These are phyloP conservation scores for Acropternis orthonyx DNA, from an alignment of 2,797 vertebrate species.

Conservation along the genomic window DNA sequence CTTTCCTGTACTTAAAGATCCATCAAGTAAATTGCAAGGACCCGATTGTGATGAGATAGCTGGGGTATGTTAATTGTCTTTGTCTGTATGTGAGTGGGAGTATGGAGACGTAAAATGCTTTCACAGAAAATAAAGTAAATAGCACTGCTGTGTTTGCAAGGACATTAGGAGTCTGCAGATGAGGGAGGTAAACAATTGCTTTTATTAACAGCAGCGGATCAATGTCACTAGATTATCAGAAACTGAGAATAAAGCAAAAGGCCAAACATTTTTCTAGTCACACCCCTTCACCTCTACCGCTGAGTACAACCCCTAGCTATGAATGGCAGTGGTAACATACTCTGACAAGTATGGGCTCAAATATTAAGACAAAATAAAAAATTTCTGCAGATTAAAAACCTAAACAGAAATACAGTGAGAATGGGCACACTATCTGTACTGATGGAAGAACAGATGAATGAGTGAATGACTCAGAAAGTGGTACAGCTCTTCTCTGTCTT, in stretches of 20 bases:
- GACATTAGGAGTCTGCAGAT: background rate
- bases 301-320: background rate
- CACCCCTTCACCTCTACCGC: background rate
- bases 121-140: slow-evolving; percentile 9
- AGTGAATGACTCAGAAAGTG: background rate
- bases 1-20: background rate
- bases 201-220: slow-evolving; percentile 49
- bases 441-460: background rate
- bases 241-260: background rate
- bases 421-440: background rate
- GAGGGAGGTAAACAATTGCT: slow-evolving; percentile 7
- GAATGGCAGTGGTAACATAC: background rate
- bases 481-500: background rate
- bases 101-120: background rate
- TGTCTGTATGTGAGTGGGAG: background rate
- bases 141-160: slow-evolving; percentile 2
- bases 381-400: background rate
- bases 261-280: background rate
- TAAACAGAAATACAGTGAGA: background rate
- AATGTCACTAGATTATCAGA: slow-evolving; percentile 13
- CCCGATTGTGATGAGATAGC: slow-evolving; percentile 14
- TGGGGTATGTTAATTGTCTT: background rate
- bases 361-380: background rate
- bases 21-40: slow-evolving; percentile 5
- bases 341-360: background rate